Percentiles rank a stretch among this genome's conserved stretches.
phyloP scores from a whole-genome alignment of 1,140 invertebrate species.

The Zophobas morio region DNA sequence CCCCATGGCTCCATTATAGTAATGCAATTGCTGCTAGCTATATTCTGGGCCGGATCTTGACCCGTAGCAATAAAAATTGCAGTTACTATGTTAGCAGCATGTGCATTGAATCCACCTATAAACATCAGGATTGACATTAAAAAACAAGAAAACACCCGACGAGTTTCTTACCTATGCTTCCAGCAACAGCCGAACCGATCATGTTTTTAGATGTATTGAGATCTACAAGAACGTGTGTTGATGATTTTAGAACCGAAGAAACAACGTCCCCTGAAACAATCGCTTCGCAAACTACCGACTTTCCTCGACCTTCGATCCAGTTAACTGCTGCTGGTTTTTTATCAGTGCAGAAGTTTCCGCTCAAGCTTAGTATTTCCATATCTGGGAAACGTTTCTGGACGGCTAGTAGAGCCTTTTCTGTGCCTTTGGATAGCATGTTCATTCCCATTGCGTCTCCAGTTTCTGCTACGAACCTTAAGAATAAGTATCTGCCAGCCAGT shows the following conservation, averaged over 20 bases:
- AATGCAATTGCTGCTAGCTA: conserved; percentile 96
- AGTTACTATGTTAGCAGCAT: conserved; percentile 98
- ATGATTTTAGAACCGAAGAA: conserved; percentile 86
- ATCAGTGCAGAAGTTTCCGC: conserved; percentile 97
- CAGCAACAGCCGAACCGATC: conserved; percentile 94
- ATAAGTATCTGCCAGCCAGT: conserved; percentile 89
- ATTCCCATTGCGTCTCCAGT: conserved; percentile 99
- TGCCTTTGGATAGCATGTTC: conserved; percentile 99
- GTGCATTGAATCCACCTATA: conserved; percentile 92
- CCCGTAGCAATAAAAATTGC: conserved; percentile 98
- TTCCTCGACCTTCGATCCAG: conserved; percentile 98
- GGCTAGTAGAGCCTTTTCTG: conserved; percentile 85
- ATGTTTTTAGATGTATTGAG: conserved; percentile 95
- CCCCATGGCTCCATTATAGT: conserved; percentile 92
- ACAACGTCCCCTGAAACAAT: conserved; percentile 83
- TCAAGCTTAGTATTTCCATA: conserved; percentile 93
- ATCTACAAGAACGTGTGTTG: conserved; percentile 87
- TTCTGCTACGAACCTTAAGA: conserved; percentile 92
- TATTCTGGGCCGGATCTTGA: conserved; percentile 98
- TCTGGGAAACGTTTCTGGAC: conserved; percentile 84
- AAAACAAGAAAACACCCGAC: conserved; percentile 40
- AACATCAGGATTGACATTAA: conserved; percentile 16
- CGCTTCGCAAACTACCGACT: conserved; percentile 95
- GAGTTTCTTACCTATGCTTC: conserved; percentile 79
- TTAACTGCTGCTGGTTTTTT: conserved; percentile 98